Base-by-base conservation (phyloP, 2,797 vertebrate genomes). In the Sarcophilus harrisii region DNA sequence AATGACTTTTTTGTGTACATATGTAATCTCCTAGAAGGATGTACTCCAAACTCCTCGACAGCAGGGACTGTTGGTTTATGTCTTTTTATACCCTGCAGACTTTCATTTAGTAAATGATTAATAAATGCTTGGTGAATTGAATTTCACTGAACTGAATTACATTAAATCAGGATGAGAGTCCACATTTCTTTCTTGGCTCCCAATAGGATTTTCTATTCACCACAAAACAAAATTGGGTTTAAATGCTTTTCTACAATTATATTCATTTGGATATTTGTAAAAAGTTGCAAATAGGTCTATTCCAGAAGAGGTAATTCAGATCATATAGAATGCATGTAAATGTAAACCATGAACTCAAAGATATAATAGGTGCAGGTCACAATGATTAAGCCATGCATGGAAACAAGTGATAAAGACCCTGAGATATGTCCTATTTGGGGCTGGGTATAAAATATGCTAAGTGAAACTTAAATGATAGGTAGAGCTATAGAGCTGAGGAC, bases 91-190 rank as follows among this genome's bases (percentile, higher is more conserved):
- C 73, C 38, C 38, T 87, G 38, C 21, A 87, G 73, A 87, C 73
- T 87, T 27, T 87, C 24, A 87, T 87, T 87, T 87, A 87, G 21
- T 87, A 87, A 87, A 87, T 87, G 73, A 87, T 87, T 87, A 87
- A 87, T 49, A 87, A 87, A 87, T 49, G 73, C 38, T 87, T 45
- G 38, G 73, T 27, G 73, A 87, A 87, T 87, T 49, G 9, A 87
- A 87, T 87, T 87, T 87, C 38, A 87, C 49, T 87, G 24, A 45
- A 49, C 21, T 49, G 21, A 87, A 49, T 87, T 87, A 49, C 24
- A 49, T 45, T 87, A 87, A 49, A 87, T 87, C 73, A 87, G 38
- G 21, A 87, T 87, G 21, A 45, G 73, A 49, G 38, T 87, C 38
- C 73, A 81, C 73, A 45, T 49, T 87, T 87, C 38, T 87, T 87